These are phyloP conservation scores for Cosmorhoe ocellata DNA, from an alignment of 2,888 invertebrate genomes.

Conservation along the genomic window DNA sequence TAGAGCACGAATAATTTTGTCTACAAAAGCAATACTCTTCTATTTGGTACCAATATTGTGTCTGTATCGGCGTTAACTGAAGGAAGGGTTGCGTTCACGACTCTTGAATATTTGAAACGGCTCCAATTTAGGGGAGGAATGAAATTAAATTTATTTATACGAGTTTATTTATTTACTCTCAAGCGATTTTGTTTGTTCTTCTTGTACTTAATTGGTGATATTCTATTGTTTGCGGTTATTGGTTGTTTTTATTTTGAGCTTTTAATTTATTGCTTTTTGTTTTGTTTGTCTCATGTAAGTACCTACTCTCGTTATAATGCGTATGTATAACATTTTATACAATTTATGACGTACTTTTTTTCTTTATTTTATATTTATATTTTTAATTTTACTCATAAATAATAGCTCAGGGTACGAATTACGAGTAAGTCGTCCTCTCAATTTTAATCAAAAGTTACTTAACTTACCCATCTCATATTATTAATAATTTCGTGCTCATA, in stretches of 20 bases:
- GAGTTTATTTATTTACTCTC: conserved; percentile 72
- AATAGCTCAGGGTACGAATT: too few relatives aligned
- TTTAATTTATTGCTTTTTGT: conserved; percentile 18
- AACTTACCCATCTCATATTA: too few relatives aligned
- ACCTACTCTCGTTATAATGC: too few relatives aligned
- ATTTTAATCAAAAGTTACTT: too few relatives aligned
- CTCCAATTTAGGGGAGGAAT: conserved; percentile 76
- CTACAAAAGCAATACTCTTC: conserved; percentile 6
- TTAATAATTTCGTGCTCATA: not conserved
- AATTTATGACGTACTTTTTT: too few relatives aligned
- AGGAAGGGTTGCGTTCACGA: conserved; percentile 80
- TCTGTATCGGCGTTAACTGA: conserved; percentile 66
- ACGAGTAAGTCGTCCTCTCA: too few relatives aligned
- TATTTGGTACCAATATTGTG: conserved; percentile 44
- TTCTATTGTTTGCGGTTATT: conserved; percentile 36
- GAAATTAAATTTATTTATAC: conserved; percentile 81
- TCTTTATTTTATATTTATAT: too few relatives aligned
- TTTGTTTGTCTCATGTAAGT: not conserved
- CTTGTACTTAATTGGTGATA: conserved; percentile 50
- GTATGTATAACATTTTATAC: too few relatives aligned
- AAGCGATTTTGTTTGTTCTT: conserved; percentile 51
- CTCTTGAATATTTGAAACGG: conserved; percentile 79
- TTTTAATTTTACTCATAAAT: too few relatives aligned
- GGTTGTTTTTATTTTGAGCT: conserved; percentile 19
- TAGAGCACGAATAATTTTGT: too few relatives aligned